Evolutionary conservation across 2,113 vertebrate species (phyloP).

Genomic region (Hemichromis elongatus): DNA sequence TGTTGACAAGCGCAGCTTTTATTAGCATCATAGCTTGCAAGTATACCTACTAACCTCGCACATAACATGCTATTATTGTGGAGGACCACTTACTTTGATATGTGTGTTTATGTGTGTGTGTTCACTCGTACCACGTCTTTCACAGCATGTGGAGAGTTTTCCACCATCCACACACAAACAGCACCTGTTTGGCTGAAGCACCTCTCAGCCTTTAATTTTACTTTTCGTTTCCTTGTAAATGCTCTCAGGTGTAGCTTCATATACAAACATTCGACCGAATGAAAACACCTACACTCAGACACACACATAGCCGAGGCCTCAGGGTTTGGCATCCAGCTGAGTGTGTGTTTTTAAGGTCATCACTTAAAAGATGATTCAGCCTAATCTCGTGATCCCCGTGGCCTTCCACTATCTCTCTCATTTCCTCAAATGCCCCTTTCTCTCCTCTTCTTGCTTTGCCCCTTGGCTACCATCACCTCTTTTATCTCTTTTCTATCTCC

Average conservation of each 20-base stretch:
- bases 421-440: constrained; percentile 33
- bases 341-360: constrained; percentile 70
- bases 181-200: not conserved
- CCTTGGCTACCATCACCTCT: constrained; percentile 43
- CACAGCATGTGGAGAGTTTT: not conserved
- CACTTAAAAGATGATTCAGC: constrained; percentile 69
- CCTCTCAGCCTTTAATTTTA: not conserved
- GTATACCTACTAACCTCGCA: not conserved
- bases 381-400: constrained; percentile 56
- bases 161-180: not conserved
- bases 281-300: constrained; percentile 8
- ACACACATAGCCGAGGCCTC: constrained; percentile 5
- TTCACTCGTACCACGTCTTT: not conserved
- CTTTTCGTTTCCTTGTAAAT: not conserved
- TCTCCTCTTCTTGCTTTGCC: constrained; percentile 8
- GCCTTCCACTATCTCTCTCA: constrained; percentile 45
- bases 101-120: not conserved
- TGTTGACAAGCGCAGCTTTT: not conserved
- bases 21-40: not conserved
- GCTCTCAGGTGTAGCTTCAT: not conserved
- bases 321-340: constrained; percentile 47
- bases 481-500: constrained; percentile 48
- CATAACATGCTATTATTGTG: not conserved
- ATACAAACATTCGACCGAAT: not conserved
- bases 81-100: not conserved